Conservation (phyloP, 2,888 invertebrate genomes). For the Apotomis betuletana region DNA sequence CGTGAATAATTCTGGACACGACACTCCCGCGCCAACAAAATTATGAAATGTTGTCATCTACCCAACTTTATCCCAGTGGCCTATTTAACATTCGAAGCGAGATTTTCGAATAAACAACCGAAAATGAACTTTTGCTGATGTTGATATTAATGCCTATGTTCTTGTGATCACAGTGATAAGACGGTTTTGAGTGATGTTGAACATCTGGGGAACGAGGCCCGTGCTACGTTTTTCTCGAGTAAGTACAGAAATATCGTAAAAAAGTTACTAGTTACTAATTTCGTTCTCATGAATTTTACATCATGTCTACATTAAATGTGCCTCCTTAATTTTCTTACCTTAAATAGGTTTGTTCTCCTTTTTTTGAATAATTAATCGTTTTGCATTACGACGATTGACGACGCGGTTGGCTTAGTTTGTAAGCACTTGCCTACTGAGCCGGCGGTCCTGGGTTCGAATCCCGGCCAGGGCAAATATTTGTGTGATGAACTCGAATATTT, state of each 20-base stretch:
- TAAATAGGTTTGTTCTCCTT: background rate
- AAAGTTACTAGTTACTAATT: background rate
- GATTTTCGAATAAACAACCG: constrained; percentile 49
- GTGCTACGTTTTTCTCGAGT: constrained; percentile 16
- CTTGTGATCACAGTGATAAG: constrained; percentile 54
- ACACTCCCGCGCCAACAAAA: constrained; percentile 51
- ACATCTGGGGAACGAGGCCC: constrained; percentile 44
- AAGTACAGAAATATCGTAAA: constrained; percentile 2
- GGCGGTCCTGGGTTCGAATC: no score
- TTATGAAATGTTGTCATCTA: constrained; percentile 58
- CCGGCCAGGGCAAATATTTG: no score
- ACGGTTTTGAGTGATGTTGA: constrained; percentile 50
- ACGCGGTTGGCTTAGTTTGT: no score
- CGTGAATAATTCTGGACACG: constrained; percentile 61
- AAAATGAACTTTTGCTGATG: constrained; percentile 50
- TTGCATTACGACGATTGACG: no score
- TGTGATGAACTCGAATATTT: no score
- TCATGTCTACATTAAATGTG: background rate
- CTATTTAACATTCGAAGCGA: constrained; percentile 50
- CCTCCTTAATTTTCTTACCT: constrained; percentile 1
- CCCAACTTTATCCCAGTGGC: constrained; percentile 51
- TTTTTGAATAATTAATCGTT: no score
- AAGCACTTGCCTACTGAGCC: no score
- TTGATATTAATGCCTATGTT: constrained; percentile 43
- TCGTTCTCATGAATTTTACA: constrained; percentile 4